phyloP scores from a whole-genome alignment of 2,797 vertebrate genomes.

The Enteromius unitaeniatus region DNA sequence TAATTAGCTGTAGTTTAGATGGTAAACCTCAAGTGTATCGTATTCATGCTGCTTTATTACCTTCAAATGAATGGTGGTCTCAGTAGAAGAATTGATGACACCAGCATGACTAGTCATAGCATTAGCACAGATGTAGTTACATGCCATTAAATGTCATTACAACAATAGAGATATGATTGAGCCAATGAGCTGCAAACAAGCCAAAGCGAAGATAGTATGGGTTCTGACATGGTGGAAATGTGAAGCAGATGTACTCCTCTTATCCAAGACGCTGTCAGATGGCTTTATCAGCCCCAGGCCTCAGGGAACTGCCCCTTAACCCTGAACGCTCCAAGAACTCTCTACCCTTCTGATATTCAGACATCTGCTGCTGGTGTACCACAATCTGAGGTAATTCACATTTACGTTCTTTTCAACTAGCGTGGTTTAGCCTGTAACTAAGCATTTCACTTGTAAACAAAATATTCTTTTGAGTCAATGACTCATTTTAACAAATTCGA shows the following conservation, averaged over 20 bases:
- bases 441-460: not conserved
- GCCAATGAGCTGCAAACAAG: constrained; percentile 68
- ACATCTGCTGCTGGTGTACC: constrained; percentile 15
- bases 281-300: constrained; percentile 65
- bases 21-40: constrained; percentile 22
- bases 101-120: constrained; percentile 20
- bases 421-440: not conserved
- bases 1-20: constrained; percentile 31
- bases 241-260: constrained; percentile 73
- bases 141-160: constrained; percentile 60
- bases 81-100: constrained; percentile 11
- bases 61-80: constrained; percentile 11
- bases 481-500: not conserved
- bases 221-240: constrained; percentile 68
- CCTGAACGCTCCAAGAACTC: constrained; percentile 18
- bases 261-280: constrained; percentile 70
- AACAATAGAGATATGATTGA: constrained; percentile 57
- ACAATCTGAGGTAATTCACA: constrained; percentile 8
- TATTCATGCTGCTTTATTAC: constrained; percentile 15
- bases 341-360: constrained; percentile 24
- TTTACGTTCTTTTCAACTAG: constrained; percentile 9
- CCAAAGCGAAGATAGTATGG: constrained; percentile 66
- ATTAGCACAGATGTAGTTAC: constrained; percentile 44
- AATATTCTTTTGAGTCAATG: not conserved
- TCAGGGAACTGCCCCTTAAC: constrained; percentile 53